phyloP scores from a whole-genome alignment of 2,113 vertebrate genomes.

The Candoia aspera region DNA sequence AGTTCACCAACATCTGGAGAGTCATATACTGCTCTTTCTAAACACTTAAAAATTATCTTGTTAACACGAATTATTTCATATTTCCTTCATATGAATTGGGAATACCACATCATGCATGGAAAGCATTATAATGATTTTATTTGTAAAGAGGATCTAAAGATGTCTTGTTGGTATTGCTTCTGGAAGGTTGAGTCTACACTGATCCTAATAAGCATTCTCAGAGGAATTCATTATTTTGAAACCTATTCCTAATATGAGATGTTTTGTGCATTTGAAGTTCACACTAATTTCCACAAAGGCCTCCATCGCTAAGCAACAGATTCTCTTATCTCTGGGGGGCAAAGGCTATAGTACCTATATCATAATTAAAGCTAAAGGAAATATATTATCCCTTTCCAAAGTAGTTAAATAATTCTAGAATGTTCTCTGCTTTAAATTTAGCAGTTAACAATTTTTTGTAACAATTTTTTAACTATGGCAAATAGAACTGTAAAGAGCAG shows the following conservation, averaged over 20 bases:
- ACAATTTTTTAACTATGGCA: neutral
- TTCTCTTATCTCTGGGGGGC: conserved; percentile 70
- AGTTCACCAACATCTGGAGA: neutral
- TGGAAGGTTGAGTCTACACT: conserved; percentile 56
- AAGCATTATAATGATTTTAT: neutral
- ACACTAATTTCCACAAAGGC: conserved; percentile 75
- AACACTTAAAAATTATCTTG: neutral
- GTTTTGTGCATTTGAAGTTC: conserved; percentile 82
- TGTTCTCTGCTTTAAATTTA: neutral
- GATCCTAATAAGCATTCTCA: conserved; percentile 72
- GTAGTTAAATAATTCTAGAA: neutral
- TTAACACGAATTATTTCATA: neutral
- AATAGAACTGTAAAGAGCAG: neutral
- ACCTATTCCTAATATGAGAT: conserved; percentile 73
- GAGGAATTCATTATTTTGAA: conserved; percentile 79
- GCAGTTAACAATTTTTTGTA: neutral
- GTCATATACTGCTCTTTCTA: neutral
- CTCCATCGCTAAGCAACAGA: conserved; percentile 80
- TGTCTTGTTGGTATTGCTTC: conserved; percentile 14
- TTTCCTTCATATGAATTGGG: neutral
- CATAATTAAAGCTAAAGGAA: conserved; percentile 33
- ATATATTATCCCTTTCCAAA: neutral
- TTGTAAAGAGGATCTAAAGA: neutral
- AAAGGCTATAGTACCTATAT: conserved; percentile 35
- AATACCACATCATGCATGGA: neutral